A percentile compares a stretch with the other conserved stretches of the same genome.
Evolutionary conservation across 2,113 vertebrate species (phyloP).

Genomic region (Cranoglanis bouderius): DNA sequence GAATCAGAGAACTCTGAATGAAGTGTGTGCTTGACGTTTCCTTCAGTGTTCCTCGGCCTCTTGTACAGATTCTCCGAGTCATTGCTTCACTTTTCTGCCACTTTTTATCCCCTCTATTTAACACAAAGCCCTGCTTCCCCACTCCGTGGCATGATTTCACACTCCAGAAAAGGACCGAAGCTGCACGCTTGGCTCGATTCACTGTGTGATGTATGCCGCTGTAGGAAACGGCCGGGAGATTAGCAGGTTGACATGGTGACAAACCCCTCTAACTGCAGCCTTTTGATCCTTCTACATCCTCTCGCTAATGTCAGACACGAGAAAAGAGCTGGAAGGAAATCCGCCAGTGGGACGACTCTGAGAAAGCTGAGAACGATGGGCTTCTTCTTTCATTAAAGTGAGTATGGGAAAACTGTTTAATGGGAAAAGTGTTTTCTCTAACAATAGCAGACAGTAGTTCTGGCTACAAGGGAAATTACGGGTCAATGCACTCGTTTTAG

Average conservation of each 20-base stretch:
- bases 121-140: background rate
- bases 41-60: constrained; percentile 54
- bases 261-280: constrained; percentile 14
- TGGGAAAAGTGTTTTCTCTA: background rate
- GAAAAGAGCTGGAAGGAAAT: background rate
- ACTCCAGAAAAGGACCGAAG: background rate
- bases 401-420: background rate
- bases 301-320: constrained; percentile 14
- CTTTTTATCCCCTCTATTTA: constrained; percentile 10
- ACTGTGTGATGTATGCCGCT: constrained; percentile 8
- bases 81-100: background rate
- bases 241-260: constrained; percentile 36
- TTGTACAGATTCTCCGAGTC: background rate
- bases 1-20: constrained; percentile 51
- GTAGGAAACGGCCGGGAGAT: constrained; percentile 30
- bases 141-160: background rate
- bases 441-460: background rate
- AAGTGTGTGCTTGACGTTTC: constrained; percentile 43
- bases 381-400: background rate
- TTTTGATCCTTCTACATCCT: constrained; percentile 31
- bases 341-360: background rate
- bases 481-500: background rate
- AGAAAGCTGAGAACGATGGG: background rate
- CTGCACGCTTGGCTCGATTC: constrained; percentile 1
- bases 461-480: background rate